A percentile compares a stretch with the other conserved stretches of the same genome.
Evolutionary conservation across 2,888 invertebrate species (phyloP).

Genomic region (Andrena bucephala): DNA sequence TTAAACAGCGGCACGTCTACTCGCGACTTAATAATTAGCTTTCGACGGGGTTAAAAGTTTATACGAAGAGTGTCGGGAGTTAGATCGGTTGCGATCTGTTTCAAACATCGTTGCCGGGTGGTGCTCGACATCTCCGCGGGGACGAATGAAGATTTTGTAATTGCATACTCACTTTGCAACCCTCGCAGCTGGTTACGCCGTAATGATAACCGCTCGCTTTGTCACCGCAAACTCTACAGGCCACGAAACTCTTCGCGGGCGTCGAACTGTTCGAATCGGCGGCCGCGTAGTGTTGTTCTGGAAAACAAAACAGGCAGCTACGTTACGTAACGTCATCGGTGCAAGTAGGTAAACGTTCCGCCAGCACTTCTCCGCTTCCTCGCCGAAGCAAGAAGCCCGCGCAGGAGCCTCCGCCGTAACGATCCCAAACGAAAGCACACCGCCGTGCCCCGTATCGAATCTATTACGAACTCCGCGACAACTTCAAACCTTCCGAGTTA

Average conservation of each 20-base stretch:
- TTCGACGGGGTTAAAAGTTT: neutral
- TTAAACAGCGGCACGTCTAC: neutral
- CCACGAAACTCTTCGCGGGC: conserved; percentile 94
- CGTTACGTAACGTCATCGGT: conserved; percentile 36
- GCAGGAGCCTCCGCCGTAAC: neutral
- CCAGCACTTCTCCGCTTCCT: neutral
- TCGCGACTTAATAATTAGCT: conserved; percentile 9
- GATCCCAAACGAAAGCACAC: neutral
- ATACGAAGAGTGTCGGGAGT: neutral
- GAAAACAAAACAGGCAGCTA: conserved; percentile 75
- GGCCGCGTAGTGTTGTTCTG: conserved; percentile 91
- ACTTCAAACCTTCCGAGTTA: neutral
- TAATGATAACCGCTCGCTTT: conserved; percentile 98
- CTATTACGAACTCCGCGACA: neutral
- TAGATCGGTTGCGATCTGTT: neutral
- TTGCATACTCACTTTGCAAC: conserved; percentile 94
- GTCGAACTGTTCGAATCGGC: conserved; percentile 93
- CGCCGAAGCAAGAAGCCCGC: neutral
- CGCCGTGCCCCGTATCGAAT: neutral
- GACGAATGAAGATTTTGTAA: neutral
- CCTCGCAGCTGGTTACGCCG: conserved; percentile 99
- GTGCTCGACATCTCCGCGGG: no score
- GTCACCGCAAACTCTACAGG: conserved; percentile 99
- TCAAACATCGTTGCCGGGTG: neutral
- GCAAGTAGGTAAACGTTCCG: conserved; percentile 27